Evolutionary conservation across 2,888 invertebrate species (phyloP), one percentile per base, ranked within the genome.

Genomic region (Dermolepida albohirtum): DNA sequence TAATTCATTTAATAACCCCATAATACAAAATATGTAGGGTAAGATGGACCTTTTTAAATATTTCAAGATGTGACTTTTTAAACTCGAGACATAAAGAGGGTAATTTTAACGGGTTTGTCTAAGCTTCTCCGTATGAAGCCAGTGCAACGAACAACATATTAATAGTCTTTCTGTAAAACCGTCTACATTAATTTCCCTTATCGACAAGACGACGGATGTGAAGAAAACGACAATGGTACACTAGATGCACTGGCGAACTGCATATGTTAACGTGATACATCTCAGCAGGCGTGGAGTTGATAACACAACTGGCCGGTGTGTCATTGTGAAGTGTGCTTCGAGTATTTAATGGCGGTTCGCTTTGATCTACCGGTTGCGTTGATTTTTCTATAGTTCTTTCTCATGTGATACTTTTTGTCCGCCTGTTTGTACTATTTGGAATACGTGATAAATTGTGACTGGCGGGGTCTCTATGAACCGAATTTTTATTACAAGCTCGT

Each of bases 301-400:
- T 62, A 62, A 62, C 47, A 17, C 47, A 49, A 62, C 59, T 62
- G 59, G 59, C 47, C 59, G 47, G 49, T 62, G 47, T 47, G 59
- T 62, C 59, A 62, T 47, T 62, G 47, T 34, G 59, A 29, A 62
- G 59, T 62, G 59, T 62, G 59, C 59, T 62, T 49, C 47, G 59
- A 62, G 59, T 62, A 62, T 62, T 62, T 62, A 62, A 62, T 62
- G 47, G 59, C 59, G 59, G 59, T 47, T 47, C 47, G 40, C 59
- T 62, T 62, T 62, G 59, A 62, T 62, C 59, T 39, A 62, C 59
- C 59, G 47, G 59, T 62, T 47, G 47, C 59, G 34, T 62, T 62
- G 59, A 62, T 62, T 62, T 57, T 62, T 62, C 59, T 34, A 47
- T 62, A 47, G 12, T 47, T 34, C 16, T 47, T 47, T 47, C 47